Base-by-base conservation (phyloP, 2,113 vertebrate genomes). In the Spizaetus ornatus region DNA sequence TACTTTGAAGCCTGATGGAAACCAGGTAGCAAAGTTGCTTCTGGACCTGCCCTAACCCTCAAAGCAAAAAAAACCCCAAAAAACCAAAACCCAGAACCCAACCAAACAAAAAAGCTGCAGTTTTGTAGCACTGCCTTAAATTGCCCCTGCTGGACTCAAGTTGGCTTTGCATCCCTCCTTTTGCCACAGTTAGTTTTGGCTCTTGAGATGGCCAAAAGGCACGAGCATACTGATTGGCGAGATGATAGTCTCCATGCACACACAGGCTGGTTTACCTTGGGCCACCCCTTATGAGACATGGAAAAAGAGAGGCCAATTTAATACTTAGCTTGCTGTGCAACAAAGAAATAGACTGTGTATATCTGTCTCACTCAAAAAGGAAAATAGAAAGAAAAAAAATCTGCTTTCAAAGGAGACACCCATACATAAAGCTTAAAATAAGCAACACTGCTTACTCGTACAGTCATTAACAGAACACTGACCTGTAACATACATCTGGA, bases 401-500 rank as follows among this genome's bases (percentile, higher is more conserved):
- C 27, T 56, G 25, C 42, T 86, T 83, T 84, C 36, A 73, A 77
- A 72, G 53, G 40, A 27, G 16, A 72, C 1, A 4, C 7, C n/a
- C 52, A 79, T 6, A 90, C 5, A 50, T 19, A 88, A 55, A 3
- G 14, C 13, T 70, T 78, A 63, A 69, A 85, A 85, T 34, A 73
- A 66, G 34, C 50, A 61, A 45, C 0, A 8, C 6, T 72, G 82
- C 53, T 83, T 93, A 94, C 55, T 94, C 3, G 13, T 67, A 78
- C 16, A 96, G 66, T 90, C 87, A 95, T 40, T 43, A 92, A 91
- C 42, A 91, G 67, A 95, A 88, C 95, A 98, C 98, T 98, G 93
- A 99, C 99, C 99, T 99, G 99, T 98, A 99, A 97, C 97, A 99
- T 99, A 98, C 99, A 99, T 98, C 99, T 99, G 98, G 99, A 99